Conservation (phyloP, 2,888 invertebrate genomes). For the Adela reaumurella region DNA sequence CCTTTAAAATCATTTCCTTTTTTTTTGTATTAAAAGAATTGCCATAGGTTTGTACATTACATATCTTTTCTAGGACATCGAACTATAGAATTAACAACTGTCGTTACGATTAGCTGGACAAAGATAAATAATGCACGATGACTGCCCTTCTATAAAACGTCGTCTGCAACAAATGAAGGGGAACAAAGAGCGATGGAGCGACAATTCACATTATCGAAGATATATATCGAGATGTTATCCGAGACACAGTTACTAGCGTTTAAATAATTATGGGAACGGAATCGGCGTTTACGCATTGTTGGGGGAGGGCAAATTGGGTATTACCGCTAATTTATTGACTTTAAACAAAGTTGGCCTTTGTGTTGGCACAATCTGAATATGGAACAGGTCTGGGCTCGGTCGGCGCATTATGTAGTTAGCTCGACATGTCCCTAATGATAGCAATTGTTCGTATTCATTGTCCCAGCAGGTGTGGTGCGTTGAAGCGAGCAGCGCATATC, state of each 20-base stretch:
- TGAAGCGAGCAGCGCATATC: neutral
- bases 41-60: too few relatives aligned
- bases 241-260: slow-evolving; percentile 25
- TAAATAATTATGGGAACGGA: slow-evolving; percentile 54
- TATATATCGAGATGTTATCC: neutral
- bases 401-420: slow-evolving; percentile 20
- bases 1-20: too few relatives aligned
- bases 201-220: neutral
- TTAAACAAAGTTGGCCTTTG: slow-evolving; percentile 46
- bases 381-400: slow-evolving; percentile 31
- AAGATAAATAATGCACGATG: neutral
- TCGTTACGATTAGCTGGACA: too few relatives aligned
- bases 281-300: slow-evolving; percentile 30
- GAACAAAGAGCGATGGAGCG: neutral
- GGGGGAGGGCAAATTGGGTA: slow-evolving; percentile 52
- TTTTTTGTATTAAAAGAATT: too few relatives aligned
- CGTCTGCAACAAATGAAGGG: neutral
- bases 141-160: neutral
- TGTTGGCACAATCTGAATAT: slow-evolving; percentile 45
- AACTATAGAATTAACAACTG: too few relatives aligned
- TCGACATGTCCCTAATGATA: slow-evolving; percentile 32
- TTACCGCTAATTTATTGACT: slow-evolving; percentile 54
- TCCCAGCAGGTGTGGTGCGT: slow-evolving; percentile 41
- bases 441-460: slow-evolving; percentile 51
- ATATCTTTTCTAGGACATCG: too few relatives aligned